These are phyloP conservation scores for Cyclina sinensis DNA, from an alignment of 1,140 invertebrate species.

Conservation along the genomic window DNA sequence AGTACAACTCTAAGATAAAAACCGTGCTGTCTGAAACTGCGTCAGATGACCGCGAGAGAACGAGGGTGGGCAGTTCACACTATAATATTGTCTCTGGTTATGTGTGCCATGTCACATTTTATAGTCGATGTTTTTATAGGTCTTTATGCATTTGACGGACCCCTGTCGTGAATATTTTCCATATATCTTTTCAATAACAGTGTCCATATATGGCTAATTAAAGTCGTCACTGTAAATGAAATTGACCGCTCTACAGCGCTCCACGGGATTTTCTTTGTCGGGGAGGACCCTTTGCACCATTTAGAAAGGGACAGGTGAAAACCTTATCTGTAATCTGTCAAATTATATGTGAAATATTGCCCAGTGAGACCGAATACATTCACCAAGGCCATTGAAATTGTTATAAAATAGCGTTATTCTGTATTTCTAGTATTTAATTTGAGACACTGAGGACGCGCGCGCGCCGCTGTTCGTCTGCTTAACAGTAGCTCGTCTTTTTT, in stretches of 20 bases:
- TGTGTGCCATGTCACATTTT: not conserved
- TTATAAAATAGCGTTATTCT: conserved; percentile 51
- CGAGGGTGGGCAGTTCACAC: too few species aligned
- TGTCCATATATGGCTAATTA: conserved; percentile 5
- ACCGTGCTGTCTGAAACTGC: too few species aligned
- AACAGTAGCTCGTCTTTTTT: not conserved
- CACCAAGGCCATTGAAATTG: conserved; percentile 5
- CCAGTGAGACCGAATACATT: not conserved
- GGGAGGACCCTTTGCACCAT: conserved; percentile 4
- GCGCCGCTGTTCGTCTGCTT: conserved; percentile 34
- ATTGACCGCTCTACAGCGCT: conserved; percentile 19
- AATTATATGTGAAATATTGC: conserved; percentile 45
- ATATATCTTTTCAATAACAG: conserved; percentile 18
- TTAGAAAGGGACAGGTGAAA: conserved; percentile 48
- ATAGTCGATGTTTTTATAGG: not conserved
- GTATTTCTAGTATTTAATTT: conserved; percentile 44
- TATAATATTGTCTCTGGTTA: not conserved
- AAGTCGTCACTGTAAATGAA: conserved; percentile 33
- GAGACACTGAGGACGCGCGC: conserved; percentile 36
- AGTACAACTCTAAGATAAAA: too few species aligned
- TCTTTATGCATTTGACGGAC: not conserved
- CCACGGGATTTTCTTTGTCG: not conserved
- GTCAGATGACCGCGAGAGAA: too few species aligned
- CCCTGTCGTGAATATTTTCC: not conserved
- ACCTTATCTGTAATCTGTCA: conserved; percentile 47